Evolutionary conservation across 2,113 vertebrate species (phyloP).

Genomic region (Octodon degus): DNA sequence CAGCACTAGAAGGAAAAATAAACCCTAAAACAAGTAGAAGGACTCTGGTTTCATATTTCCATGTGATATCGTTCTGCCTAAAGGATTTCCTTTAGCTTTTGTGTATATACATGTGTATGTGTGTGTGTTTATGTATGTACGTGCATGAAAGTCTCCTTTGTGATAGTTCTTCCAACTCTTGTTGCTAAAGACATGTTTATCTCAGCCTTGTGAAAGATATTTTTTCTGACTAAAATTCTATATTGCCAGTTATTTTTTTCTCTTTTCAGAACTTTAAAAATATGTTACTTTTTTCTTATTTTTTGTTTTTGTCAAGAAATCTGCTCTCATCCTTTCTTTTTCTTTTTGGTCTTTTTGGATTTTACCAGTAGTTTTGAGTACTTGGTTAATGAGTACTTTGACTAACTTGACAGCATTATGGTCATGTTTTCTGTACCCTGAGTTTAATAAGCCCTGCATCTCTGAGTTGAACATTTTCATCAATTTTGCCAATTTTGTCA

Average conservation of each 20-base stretch:
- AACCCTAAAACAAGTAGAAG: not conserved
- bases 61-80: not conserved
- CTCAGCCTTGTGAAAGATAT: not conserved
- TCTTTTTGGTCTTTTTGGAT: not conserved
- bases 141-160: not conserved
- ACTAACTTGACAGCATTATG: not conserved
- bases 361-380: conserved; percentile 2
- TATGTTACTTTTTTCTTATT: not conserved
- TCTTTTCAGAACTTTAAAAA: not conserved
- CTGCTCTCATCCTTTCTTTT: not conserved
- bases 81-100: not conserved
- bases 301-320: conserved; percentile 32
- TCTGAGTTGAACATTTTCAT: conserved; percentile 1
- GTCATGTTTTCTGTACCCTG: not conserved
- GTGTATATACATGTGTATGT: not conserved
- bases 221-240: not conserved
- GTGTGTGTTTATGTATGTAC: not conserved
- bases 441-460: not conserved
- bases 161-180: not conserved
- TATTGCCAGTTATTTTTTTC: not conserved
- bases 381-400: not conserved
- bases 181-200: not conserved
- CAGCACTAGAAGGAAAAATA: not conserved
- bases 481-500: not conserved
- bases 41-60: not conserved